phyloP scores from a whole-genome alignment of 1,140 invertebrate genomes.

The Drosophila ironensis region DNA sequence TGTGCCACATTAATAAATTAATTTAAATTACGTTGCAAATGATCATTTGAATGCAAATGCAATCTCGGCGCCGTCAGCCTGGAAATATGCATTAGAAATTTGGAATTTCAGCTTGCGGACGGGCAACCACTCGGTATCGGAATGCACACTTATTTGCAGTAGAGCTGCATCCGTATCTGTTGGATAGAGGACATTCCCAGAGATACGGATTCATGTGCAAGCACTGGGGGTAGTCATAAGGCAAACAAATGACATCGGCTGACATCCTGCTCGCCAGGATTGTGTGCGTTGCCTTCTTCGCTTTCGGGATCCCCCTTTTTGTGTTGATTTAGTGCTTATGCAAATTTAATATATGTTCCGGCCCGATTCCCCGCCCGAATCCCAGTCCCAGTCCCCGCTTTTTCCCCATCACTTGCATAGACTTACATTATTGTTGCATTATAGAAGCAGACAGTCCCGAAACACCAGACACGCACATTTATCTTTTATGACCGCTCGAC shows the following conservation, averaged over 20 bases:
- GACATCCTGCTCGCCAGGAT: slow-evolving; percentile 29
- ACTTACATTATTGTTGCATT: slow-evolving; percentile 75
- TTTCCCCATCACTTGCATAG: slow-evolving; percentile 60
- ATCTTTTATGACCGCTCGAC: slow-evolving; percentile 42
- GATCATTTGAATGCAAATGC: slow-evolving; percentile 25
- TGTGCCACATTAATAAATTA: slow-evolving; percentile 31
- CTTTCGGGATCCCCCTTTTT: slow-evolving; percentile 35
- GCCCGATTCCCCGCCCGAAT: slow-evolving; percentile 13
- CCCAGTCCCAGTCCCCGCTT: background rate
- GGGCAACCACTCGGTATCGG: background rate
- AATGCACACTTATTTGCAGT: background rate
- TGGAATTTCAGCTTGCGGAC: background rate
- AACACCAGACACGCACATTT: slow-evolving; percentile 29
- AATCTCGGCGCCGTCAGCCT: slow-evolving; percentile 11
- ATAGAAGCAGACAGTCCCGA: slow-evolving; percentile 64
- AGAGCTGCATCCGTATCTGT: background rate
- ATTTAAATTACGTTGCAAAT: slow-evolving; percentile 11
- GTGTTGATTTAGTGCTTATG: slow-evolving; percentile 80
- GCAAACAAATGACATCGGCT: slow-evolving; percentile 50
- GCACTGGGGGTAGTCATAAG: slow-evolving; percentile 29
- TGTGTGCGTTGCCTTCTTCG: slow-evolving; percentile 15
- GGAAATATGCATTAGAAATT: slow-evolving; percentile 43
- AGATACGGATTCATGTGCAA: slow-evolving; percentile 5
- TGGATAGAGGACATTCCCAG: background rate
- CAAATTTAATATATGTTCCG: slow-evolving; percentile 74